A percentile compares a stretch with the other conserved stretches of the same genome.
Conservation (phyloP, 2,888 invertebrate species). For the Andrena bucephala region DNA sequence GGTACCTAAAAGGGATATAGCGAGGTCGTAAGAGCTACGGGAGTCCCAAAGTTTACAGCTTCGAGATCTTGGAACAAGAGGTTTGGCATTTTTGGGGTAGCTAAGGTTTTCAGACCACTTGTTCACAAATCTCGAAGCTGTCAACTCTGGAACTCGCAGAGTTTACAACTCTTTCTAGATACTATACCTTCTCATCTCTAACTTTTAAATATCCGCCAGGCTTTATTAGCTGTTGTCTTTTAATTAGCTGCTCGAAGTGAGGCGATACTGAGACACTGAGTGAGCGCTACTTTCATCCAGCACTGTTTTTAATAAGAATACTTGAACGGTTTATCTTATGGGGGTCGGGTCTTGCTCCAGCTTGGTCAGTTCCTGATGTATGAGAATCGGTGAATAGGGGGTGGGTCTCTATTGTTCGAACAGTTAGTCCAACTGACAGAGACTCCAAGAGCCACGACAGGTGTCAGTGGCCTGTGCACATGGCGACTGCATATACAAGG, state of each 20-base stretch:
- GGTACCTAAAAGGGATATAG: too few relatives aligned
- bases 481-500: conserved; percentile 50
- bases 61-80: too few relatives aligned
- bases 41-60: too few relatives aligned
- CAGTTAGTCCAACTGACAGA: conserved; percentile 58
- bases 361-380: conserved; percentile 50
- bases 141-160: too few relatives aligned
- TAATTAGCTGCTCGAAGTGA: background rate
- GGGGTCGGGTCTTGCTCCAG: conserved; percentile 34
- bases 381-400: conserved; percentile 36
- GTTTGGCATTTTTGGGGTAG: too few relatives aligned
- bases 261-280: background rate
- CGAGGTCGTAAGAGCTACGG: too few relatives aligned
- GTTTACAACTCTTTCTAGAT: too few relatives aligned
- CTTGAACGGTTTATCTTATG: background rate
- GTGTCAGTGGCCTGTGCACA: conserved; percentile 65
- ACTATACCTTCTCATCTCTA: too few relatives aligned
- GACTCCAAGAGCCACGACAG: conserved; percentile 61
- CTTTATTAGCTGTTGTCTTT: too few relatives aligned
- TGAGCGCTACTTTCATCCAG: background rate
- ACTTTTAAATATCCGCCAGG: too few relatives aligned
- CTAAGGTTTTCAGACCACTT: too few relatives aligned
- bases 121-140: too few relatives aligned
- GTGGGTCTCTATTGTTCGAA: conserved; percentile 50
- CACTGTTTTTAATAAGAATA: conserved; percentile 35